Evolutionary conservation across 2,113 vertebrate species (phyloP).

Genomic region (Eulacestoma nigropectus): DNA sequence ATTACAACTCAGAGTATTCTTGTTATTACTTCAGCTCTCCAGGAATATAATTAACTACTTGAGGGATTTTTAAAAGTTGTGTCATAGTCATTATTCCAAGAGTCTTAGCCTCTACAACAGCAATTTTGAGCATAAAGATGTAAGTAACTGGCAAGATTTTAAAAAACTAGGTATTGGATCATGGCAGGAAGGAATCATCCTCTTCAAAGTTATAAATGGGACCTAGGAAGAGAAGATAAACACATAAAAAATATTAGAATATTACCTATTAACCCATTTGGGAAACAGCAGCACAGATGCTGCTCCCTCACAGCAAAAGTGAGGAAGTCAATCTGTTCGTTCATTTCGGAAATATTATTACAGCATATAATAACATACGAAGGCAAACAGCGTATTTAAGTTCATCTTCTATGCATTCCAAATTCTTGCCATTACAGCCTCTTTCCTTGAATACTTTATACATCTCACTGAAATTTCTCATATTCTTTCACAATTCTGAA

Average conservation of each 20-base stretch:
- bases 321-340: neutral
- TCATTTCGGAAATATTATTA: neutral
- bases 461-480: neutral
- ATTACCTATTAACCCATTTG: neutral
- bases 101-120: neutral
- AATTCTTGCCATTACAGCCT: neutral
- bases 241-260: neutral
- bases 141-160: neutral
- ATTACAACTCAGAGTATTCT: neutral
- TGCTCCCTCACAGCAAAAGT: neutral
- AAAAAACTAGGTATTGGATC: neutral
- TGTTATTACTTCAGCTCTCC: neutral
- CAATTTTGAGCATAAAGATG: neutral
- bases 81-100: neutral
- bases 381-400: neutral
- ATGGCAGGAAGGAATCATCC: neutral
- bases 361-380: neutral
- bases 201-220: neutral
- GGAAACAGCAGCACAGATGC: neutral
- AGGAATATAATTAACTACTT: neutral
- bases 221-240: neutral
- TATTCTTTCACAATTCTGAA: neutral
- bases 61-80: neutral
- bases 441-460: neutral
- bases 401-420: neutral